Evolutionary conservation across 2,888 invertebrate genomes (phyloP).

Genomic region (Limenitis camilla): DNA sequence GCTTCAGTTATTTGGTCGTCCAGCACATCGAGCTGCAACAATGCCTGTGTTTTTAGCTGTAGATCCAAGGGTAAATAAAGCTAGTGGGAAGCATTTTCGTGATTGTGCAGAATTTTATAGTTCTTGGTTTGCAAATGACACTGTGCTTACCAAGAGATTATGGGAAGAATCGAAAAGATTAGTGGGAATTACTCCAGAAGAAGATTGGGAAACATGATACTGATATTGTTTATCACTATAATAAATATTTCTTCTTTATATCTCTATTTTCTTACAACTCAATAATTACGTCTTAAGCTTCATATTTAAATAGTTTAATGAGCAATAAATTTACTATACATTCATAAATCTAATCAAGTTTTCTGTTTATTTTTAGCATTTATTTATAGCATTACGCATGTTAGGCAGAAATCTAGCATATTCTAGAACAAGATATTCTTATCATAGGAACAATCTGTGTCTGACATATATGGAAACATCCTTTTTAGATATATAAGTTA

Average conservation of each 20-base stretch:
- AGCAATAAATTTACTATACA: no score
- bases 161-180: conserved; percentile 49
- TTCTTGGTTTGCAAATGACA: conserved; percentile 56
- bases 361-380: no score
- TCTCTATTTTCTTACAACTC: not conserved
- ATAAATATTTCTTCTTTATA: not conserved
- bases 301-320: not conserved
- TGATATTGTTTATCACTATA: not conserved
- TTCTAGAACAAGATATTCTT: no score
- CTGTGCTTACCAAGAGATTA: conserved; percentile 32
- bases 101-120: conserved; percentile 52
- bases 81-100: conserved; percentile 51
- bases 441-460: no score
- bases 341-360: no score
- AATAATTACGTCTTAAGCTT: not conserved
- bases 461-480: no score
- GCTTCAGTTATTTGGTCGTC: conserved; percentile 38
- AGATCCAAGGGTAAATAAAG: conserved; percentile 38
- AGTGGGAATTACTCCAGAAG: conserved; percentile 37
- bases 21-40: conserved; percentile 39
- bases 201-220: conserved; percentile 44
- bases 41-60: conserved; percentile 49
- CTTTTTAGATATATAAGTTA: no score
- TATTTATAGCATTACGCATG: no score
- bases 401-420: no score